Percentiles rank a stretch among this genome's conserved stretches.
These are phyloP conservation scores for Octodonta nipae DNA, from an alignment of 2,888 invertebrate species.

Conservation along the genomic window DNA sequence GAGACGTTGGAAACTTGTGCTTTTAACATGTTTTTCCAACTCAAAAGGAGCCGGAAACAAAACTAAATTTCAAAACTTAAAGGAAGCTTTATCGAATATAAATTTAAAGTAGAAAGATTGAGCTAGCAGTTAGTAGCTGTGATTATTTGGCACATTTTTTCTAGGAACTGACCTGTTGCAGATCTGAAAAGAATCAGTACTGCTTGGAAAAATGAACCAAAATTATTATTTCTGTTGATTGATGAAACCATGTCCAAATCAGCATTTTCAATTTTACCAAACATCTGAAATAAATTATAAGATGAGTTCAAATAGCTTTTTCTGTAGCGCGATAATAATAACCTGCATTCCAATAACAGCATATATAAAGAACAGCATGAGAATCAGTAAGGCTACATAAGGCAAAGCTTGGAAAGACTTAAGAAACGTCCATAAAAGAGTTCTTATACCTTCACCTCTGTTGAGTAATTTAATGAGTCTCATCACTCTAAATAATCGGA, in stretches of 20 bases:
- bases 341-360: conserved; percentile 99
- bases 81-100: too few species aligned
- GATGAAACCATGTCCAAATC: conserved; percentile 49
- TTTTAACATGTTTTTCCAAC: too few species aligned
- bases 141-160: too few species aligned
- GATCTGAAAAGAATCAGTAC: conserved; percentile 91
- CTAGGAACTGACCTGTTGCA: conserved; percentile 61
- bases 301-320: too few species aligned
- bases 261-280: conserved; percentile 85
- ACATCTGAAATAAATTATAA: conserved; percentile 54
- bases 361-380: conserved; percentile 98
- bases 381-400: conserved; percentile 89
- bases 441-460: conserved; percentile 94
- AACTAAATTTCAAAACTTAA: too few species aligned
- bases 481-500: conserved; percentile 98
- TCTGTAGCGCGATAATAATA: too few species aligned
- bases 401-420: conserved; percentile 99
- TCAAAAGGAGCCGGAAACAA: too few species aligned
- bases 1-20: too few species aligned
- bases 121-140: too few species aligned
- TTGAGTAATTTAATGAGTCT: conserved; percentile 91
- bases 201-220: conserved; percentile 96
- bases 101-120: too few species aligned
- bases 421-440: conserved; percentile 96
- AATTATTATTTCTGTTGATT: conserved; percentile 94